Evolutionary conservation across 2,797 vertebrate species (phyloP), one percentile per base, ranked within the genome.

Genomic region (Hypotaenidia okinawae): DNA sequence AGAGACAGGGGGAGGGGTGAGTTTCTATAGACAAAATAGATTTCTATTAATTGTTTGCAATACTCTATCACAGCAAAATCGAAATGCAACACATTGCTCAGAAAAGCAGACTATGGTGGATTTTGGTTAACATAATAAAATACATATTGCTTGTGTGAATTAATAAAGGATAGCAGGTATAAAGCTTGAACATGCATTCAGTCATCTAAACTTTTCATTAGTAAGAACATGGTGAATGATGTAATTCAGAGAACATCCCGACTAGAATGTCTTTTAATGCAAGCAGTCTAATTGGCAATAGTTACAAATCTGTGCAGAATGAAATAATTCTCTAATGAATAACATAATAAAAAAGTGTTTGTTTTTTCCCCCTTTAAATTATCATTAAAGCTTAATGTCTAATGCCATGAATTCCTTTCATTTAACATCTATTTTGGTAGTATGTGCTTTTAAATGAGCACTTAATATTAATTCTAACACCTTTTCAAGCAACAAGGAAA

Each of bases 321-420:
- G 89, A 94, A 87, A 90, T 84, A 90, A 91, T 94, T 96, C 93
- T 94, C 30, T 95, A 96, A 96, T 89, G 91, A 94, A 91, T 91
- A 95, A 73, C 63, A 84, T 75, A 61, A 94, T 93, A 95, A 87
- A 89, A 96, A 92, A 47, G 13, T 69, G 80, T 95, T 92, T 97
- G 64, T 87, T 94, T 95, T 88, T 25, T 19, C 43, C 39, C 70
- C 22, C 23, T 41, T 91, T 91, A 94, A 96, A 97, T 87, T 85
- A 69, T 86, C 94, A 89, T 92, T 96, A 94, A 95, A 96, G 16
- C 84, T 51, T 95, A 94, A 95, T 96, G 61, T 81, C 92, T 94
- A 97, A 95, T 81, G 25, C 74, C 85, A 95, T 58, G 62, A 89
- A 68, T 91, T 94, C 49, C 45, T 97, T 95, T 96, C 86, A 67